phyloP scores from a whole-genome alignment of 2,888 invertebrate species.

The Ferrisia virgata region DNA sequence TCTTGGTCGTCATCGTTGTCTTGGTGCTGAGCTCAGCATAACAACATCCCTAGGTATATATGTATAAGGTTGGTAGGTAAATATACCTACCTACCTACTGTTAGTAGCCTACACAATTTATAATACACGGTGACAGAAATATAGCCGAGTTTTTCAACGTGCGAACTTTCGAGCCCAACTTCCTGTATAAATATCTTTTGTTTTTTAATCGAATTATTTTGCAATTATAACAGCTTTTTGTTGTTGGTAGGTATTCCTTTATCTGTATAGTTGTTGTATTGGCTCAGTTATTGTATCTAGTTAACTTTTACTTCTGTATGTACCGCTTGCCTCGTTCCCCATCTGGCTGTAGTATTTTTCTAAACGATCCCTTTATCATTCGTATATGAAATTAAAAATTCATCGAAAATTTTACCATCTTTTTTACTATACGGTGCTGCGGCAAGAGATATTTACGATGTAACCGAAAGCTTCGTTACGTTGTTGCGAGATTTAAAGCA shows the following conservation, averaged over 20 bases:
- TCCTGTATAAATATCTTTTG: conserved; percentile 33
- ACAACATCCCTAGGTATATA: no score
- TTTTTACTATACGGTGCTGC: not conserved
- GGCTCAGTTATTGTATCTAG: no score
- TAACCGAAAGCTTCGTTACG: not conserved
- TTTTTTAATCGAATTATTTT: conserved; percentile 44
- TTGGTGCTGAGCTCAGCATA: no score
- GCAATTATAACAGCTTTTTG: conserved; percentile 27
- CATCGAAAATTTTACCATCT: not conserved
- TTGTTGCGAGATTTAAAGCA: not conserved
- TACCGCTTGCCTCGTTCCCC: not conserved
- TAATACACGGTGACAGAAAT: conserved; percentile 43
- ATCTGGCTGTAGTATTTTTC: not conserved
- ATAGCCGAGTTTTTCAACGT: conserved; percentile 34
- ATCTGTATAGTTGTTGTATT: no score
- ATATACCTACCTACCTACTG: not conserved
- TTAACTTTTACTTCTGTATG: no score
- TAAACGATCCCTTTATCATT: not conserved
- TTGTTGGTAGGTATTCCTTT: no score
- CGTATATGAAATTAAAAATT: not conserved
- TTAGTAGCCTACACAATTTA: conserved; percentile 2
- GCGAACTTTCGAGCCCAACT: not conserved
- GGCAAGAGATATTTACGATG: no score
- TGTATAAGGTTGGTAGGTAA: no score
- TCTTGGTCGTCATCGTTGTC: not conserved